phyloP scores from a whole-genome alignment of 2,888 invertebrate genomes.

The Rhyacophila evoluta region DNA sequence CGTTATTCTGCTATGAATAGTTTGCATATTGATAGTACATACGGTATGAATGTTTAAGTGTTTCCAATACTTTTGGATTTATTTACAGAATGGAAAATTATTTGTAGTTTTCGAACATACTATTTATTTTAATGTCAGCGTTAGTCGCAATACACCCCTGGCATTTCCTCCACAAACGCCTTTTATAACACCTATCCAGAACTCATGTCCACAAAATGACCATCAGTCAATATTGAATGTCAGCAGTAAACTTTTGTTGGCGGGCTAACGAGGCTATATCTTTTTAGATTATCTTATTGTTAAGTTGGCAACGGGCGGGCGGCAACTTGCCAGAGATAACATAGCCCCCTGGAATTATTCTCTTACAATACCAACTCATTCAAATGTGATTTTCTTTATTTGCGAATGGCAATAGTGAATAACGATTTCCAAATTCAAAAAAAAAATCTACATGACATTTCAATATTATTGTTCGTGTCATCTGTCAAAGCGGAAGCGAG shows the following conservation, averaged over 20 bases:
- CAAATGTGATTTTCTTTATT: constrained; percentile 11
- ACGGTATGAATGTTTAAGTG: no score
- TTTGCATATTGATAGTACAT: no score
- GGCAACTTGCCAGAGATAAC: constrained; percentile 26
- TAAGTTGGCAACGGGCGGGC: constrained; percentile 28
- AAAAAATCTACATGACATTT: background rate
- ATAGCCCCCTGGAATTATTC: constrained; percentile 19
- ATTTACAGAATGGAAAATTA: no score
- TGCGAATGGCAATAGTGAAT: background rate
- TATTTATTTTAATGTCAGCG: no score
- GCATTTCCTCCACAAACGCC: background rate
- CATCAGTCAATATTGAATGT: constrained; percentile 51
- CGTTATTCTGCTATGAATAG: no score
- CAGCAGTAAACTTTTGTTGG: constrained; percentile 41
- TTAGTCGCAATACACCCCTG: background rate
- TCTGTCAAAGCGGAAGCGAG: constrained; percentile 15
- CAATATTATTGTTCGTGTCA: background rate
- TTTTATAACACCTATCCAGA: constrained; percentile 19
- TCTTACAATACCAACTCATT: background rate
- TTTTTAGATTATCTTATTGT: constrained; percentile 50
- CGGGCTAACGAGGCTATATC: constrained; percentile 52
- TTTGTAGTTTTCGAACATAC: no score
- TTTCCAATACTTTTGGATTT: no score
- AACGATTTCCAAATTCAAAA: background rate
- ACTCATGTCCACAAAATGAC: constrained; percentile 49